phyloP scores from a whole-genome alignment of 2,888 invertebrate species.

The Tolmerus cingulatus region DNA sequence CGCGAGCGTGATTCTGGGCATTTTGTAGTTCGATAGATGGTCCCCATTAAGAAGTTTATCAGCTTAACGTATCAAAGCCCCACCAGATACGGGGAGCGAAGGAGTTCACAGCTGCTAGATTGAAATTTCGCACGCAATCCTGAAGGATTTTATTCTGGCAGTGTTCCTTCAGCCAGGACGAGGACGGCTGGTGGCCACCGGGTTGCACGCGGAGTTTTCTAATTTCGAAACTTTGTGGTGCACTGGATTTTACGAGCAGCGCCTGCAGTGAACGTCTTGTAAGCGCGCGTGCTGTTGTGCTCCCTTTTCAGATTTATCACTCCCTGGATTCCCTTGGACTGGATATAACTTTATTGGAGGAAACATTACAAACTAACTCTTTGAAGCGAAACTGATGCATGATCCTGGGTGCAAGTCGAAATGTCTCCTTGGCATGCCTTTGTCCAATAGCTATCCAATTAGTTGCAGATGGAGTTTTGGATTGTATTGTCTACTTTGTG shows the following conservation, averaged over 20 bases:
- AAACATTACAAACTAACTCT: not conserved
- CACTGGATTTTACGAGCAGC: not conserved
- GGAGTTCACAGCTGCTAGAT: not conserved
- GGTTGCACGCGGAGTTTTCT: not conserved
- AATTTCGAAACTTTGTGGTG: conserved; percentile 2
- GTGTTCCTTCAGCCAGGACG: not conserved
- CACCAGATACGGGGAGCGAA: not conserved
- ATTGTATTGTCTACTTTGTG: not conserved
- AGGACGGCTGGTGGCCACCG: not conserved
- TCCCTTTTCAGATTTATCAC: conserved; percentile 12
- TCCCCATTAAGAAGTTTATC: not conserved
- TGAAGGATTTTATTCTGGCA: not conserved
- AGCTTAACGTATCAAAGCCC: not conserved
- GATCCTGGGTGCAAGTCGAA: not conserved
- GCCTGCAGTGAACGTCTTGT: not conserved
- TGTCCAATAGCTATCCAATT: not conserved
- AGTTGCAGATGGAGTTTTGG: not conserved
- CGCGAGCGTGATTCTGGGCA: not conserved
- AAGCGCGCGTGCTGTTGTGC: not conserved
- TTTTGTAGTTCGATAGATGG: conserved; percentile 17
- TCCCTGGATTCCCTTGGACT: not conserved
- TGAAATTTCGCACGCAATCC: not conserved
- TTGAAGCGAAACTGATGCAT: not conserved
- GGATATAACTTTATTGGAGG: not conserved
- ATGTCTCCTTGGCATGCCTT: not conserved